Conservation (phyloP, 2,888 invertebrate species). For the Chrysopilus asiliformis region DNA sequence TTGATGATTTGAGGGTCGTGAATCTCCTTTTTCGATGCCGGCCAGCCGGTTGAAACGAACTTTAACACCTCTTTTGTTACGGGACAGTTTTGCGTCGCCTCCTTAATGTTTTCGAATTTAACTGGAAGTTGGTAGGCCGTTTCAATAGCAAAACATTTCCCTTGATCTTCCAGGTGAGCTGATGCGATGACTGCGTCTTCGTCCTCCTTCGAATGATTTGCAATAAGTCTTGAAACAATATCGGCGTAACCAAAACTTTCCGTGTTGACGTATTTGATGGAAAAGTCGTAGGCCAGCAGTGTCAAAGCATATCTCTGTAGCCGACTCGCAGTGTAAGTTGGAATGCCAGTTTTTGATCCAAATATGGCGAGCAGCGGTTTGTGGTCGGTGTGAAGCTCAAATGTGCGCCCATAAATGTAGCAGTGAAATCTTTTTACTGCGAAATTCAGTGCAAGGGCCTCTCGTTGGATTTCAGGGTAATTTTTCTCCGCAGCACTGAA, state of each 20-base stretch:
- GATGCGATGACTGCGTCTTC: slow-evolving; percentile 1
- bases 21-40: too few relatives aligned
- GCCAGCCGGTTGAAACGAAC: too few relatives aligned
- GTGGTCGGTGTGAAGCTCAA: slow-evolving; percentile 19
- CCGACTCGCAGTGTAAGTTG: slow-evolving; percentile 5
- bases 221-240: neutral
- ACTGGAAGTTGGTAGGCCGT: slow-evolving; percentile 1
- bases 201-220: neutral
- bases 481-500: slow-evolving; percentile 20
- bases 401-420: slow-evolving; percentile 22
- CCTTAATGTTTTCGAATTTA: slow-evolving; percentile 1
- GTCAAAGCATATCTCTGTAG: slow-evolving; percentile 7
- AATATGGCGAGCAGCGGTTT: slow-evolving; percentile 14
- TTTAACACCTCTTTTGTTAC: too few relatives aligned
- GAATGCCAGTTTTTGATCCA: slow-evolving; percentile 6
- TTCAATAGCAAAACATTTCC: neutral
- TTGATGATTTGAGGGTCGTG: too few relatives aligned
- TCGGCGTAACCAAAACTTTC: neutral
- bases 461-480: slow-evolving; percentile 24
- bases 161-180: neutral
- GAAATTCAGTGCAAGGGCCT: slow-evolving; percentile 22
- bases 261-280: slow-evolving; percentile 1
- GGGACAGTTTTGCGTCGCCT: neutral
- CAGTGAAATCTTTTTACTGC: slow-evolving; percentile 22
- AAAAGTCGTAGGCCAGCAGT: slow-evolving; percentile 4